These are phyloP conservation scores for Kryptopterus vitreolus DNA, from an alignment of 2,797 vertebrate species.

Conservation along the genomic window DNA sequence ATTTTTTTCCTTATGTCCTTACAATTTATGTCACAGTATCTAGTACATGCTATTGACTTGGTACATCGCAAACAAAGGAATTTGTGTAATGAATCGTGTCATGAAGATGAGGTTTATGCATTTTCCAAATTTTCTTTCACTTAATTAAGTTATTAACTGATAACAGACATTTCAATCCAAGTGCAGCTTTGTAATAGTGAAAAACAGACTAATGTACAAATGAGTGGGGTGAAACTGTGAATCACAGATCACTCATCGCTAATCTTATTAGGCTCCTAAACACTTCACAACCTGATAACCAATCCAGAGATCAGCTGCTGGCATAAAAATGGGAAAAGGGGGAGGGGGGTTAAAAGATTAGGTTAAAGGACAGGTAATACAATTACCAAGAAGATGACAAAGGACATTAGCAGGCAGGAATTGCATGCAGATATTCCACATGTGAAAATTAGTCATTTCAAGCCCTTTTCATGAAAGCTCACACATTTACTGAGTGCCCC, in stretches of 20 bases:
- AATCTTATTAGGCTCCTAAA: conserved; percentile 21
- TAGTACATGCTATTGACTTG: not conserved
- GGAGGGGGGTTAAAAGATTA: conserved; percentile 1
- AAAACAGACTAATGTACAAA: conserved; percentile 14
- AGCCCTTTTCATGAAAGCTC: not conserved
- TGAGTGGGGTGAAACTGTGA: conserved; percentile 9
- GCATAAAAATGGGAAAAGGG: not conserved
- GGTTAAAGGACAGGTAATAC: conserved; percentile 33
- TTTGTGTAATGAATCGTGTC: not conserved
- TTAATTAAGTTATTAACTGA: conserved; percentile 19
- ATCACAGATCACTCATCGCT: conserved; percentile 4
- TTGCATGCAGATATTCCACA: conserved; percentile 39
- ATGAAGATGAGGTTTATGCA: not conserved
- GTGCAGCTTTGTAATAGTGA: conserved; percentile 38
- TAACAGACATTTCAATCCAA: conserved; percentile 50
- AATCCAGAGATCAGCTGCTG: conserved; percentile 21
- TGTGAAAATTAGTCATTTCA: conserved; percentile 14
- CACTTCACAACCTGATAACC: conserved; percentile 6
- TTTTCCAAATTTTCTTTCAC: conserved; percentile 5
- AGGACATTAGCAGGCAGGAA: conserved; percentile 29
- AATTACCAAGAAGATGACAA: conserved; percentile 7
- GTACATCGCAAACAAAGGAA: not conserved
- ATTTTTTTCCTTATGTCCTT: too few relatives aligned
- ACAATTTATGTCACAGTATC: too few relatives aligned
- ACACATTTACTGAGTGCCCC: conserved; percentile 24